Evolutionary conservation across 2,888 invertebrate genomes (phyloP), one percentile per base, ranked within the genome.

Genomic region (Brachyopa scutellaris): DNA sequence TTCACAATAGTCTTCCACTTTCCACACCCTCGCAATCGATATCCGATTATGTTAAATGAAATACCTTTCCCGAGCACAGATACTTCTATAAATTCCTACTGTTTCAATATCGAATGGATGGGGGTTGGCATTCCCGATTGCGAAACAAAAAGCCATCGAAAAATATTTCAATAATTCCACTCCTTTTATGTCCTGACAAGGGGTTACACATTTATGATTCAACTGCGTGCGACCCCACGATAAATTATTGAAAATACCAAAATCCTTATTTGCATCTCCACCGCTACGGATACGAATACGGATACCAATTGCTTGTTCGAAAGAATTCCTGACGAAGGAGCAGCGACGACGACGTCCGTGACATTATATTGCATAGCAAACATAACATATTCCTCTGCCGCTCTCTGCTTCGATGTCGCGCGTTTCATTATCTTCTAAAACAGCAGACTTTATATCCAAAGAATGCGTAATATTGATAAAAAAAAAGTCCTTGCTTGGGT

Each of bases 231-330:
- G 55, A 40, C 61, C 73, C 57, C 31, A 26, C 67, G 47, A 67
- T 74, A 74, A 74, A 61, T 79, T 67, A 79, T 73, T 59, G 59
- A 61, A 79, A 79, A 79, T 79, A 61, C 78, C 73, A 40, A 66
- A 79, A 66, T 61, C 59, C 55, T 55, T 77, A 47, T 29, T 21
- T 29, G 15, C 13, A 23, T 40, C 13, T 13, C 6, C 26, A 13
- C 29, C 11, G 1, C 11, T n/a, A n/a, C n/a, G n/a, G n/a, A n/a
- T n/a, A n/a, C n/a, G n/a, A n/a, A n/a, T n/a, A n/a, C n/a, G n/a
- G 21, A 9, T 23, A 59, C 31, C 9, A 21, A 15, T 45, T 23
- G 8, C 31, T 33, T 11, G 15, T 49, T 59, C 31, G 29, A 42
- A 53, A 2, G 19, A 69, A 61, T 76, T 76, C 31, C 31, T 59